Conservation (phyloP, 30 jellyfish, hydroid and myxozoan species). For the Turritopsis rubra region DNA sequence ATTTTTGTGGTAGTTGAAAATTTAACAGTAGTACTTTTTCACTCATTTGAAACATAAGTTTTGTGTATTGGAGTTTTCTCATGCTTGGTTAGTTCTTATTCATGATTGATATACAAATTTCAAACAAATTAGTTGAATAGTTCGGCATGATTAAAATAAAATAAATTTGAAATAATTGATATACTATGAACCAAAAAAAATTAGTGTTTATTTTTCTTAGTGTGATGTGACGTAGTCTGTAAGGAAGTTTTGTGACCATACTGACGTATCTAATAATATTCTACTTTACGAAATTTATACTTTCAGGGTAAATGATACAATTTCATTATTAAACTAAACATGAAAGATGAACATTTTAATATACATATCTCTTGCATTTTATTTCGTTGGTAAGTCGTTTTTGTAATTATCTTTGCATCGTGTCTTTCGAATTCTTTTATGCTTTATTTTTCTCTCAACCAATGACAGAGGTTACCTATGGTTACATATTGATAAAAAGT, state of each 20-base stretch:
- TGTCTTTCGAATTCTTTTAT: not conserved
- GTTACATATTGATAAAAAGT: too few species aligned
- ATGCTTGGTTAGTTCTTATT: not conserved
- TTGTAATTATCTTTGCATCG: not conserved
- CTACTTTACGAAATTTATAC: not conserved
- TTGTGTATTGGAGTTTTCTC: not conserved
- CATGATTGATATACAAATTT: not conserved
- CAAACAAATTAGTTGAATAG: not conserved
- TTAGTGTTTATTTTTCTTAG: not conserved
- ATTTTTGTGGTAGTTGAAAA: too few species aligned
- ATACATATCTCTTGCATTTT: not conserved
- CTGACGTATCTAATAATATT: too few species aligned
- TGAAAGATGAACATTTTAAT: not conserved
- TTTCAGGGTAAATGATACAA: not conserved
- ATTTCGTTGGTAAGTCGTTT: not conserved
- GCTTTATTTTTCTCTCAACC: too few species aligned
- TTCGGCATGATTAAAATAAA: not conserved
- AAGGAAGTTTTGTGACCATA: not conserved
- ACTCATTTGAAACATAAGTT: not conserved
- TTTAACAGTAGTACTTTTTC: not conserved
- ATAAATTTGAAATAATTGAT: not conserved
- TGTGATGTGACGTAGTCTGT: not conserved
- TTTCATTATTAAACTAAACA: not conserved
- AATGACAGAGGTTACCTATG: too few species aligned
- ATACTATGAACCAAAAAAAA: not conserved